A percentile compares a stretch with the other conserved stretches of the same genome.
Evolutionary conservation across 2,113 vertebrate genomes (phyloP).

Genomic region (Eretmochelys imbricata): DNA sequence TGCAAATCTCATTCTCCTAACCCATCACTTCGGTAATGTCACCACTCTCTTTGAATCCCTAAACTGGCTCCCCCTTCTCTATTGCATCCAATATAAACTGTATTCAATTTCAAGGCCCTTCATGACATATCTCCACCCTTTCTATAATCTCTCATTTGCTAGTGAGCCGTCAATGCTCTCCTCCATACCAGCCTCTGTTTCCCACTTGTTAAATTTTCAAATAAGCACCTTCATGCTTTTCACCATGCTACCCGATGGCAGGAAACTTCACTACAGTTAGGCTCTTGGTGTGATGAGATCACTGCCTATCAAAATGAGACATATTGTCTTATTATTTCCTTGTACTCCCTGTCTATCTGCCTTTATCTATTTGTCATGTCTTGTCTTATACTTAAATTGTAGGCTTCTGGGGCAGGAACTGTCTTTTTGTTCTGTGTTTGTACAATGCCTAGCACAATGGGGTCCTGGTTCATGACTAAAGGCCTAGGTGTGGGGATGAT

Average conservation of each 20-base stretch:
- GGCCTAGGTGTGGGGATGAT: background rate
- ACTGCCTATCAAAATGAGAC: background rate
- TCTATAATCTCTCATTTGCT: background rate
- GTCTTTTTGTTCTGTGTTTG: background rate
- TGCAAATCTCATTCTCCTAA: background rate
- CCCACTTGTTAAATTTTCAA: background rate
- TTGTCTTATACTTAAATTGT: background rate
- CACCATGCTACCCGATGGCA: background rate
- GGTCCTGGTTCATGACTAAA: background rate
- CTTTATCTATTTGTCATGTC: background rate
- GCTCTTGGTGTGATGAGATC: background rate
- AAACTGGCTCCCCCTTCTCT: background rate
- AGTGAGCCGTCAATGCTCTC: background rate
- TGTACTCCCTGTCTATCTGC: background rate
- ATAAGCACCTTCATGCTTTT: background rate
- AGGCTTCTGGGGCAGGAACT: background rate
- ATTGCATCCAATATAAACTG: background rate
- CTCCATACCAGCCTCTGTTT: background rate
- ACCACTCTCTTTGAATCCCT: background rate
- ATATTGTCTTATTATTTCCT: background rate
- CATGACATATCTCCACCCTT: background rate
- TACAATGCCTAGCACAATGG: no score
- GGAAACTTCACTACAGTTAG: background rate
- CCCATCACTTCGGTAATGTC: background rate
- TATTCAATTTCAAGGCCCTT: background rate